These are phyloP conservation scores for Hypanus sabinus DNA, from an alignment of 2,113 vertebrate species.

Conservation along the genomic window DNA sequence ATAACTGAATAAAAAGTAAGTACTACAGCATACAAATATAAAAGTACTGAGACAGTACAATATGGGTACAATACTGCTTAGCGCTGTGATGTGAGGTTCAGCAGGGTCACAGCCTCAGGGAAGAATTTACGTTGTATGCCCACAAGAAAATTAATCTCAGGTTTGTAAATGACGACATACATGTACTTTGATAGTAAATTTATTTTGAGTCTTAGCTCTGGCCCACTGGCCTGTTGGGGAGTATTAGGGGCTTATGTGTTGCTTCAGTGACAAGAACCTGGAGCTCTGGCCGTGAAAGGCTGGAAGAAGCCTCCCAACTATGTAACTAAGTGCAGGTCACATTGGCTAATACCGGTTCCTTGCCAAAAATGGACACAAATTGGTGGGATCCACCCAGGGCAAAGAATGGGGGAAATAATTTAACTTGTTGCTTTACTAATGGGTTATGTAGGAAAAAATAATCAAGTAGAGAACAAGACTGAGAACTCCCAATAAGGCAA, in stretches of 20 bases:
- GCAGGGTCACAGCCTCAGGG: too few species aligned
- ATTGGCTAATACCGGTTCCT: background rate
- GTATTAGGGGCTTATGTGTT: background rate
- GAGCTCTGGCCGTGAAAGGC: background rate
- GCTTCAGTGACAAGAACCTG: background rate
- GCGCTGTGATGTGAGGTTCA: too few species aligned
- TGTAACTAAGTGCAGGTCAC: background rate
- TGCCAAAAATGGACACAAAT: background rate
- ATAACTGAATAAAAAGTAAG: too few species aligned
- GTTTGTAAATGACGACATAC: too few species aligned
- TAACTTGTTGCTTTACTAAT: background rate
- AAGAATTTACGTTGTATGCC: too few species aligned
- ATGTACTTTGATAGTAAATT: too few species aligned
- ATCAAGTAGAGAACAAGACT: background rate
- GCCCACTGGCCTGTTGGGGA: too few species aligned
- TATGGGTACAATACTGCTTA: too few species aligned
- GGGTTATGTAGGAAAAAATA: background rate
- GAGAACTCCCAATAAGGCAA: background rate
- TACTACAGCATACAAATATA: too few species aligned
- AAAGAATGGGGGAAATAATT: background rate
- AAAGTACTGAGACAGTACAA: too few species aligned
- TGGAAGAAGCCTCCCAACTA: background rate
- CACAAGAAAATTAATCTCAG: background rate
- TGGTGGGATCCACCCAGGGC: background rate
- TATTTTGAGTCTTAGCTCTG: too few species aligned